Evolutionary conservation across 2,888 invertebrate genomes (phyloP).

Genomic region (Dicyrtomina minuta): DNA sequence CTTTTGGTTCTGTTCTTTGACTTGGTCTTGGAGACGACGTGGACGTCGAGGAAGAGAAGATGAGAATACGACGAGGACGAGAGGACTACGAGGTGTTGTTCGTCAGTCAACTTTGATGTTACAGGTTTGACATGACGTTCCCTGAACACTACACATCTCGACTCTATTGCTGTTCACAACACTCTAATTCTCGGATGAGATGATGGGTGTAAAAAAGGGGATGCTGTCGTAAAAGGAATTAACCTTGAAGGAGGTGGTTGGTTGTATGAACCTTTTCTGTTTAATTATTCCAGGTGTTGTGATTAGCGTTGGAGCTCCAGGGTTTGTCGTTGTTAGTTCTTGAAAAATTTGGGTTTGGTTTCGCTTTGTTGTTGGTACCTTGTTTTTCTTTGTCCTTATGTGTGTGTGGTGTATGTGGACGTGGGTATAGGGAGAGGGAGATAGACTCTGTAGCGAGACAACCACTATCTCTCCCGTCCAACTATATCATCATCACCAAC

Average conservation of each 20-base stretch:
- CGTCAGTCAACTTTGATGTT: constrained; percentile 28
- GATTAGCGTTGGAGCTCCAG: constrained; percentile 45
- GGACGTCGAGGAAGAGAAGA: constrained; percentile 9
- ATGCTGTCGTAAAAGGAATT: constrained; percentile 52
- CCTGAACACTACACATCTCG: not conserved
- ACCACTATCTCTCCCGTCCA: no score
- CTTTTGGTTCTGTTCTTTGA: no score
- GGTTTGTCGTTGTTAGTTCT: constrained; percentile 27
- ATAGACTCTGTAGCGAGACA: not conserved
- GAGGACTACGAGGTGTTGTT: constrained; percentile 28
- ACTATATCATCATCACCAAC: no score
- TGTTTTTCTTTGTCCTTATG: constrained; percentile 13
- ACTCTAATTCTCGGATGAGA: constrained; percentile 5
- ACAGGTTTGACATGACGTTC: constrained; percentile 27
- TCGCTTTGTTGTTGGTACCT: constrained; percentile 30
- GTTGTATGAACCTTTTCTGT: constrained; percentile 47
- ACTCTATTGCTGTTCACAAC: constrained; percentile 1
- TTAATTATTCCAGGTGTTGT: constrained; percentile 54
- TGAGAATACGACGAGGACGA: constrained; percentile 3
- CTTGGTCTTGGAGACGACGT: no score
- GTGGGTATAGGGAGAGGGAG: constrained; percentile 16
- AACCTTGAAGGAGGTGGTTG: constrained; percentile 46
- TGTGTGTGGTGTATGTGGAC: constrained; percentile 1
- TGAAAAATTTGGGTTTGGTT: constrained; percentile 43
- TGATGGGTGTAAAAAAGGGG: constrained; percentile 33